Evolutionary conservation across 2,888 invertebrate genomes (phyloP), one percentile per base, ranked within the genome.

Genomic region (Sinhomidia bicolor): DNA sequence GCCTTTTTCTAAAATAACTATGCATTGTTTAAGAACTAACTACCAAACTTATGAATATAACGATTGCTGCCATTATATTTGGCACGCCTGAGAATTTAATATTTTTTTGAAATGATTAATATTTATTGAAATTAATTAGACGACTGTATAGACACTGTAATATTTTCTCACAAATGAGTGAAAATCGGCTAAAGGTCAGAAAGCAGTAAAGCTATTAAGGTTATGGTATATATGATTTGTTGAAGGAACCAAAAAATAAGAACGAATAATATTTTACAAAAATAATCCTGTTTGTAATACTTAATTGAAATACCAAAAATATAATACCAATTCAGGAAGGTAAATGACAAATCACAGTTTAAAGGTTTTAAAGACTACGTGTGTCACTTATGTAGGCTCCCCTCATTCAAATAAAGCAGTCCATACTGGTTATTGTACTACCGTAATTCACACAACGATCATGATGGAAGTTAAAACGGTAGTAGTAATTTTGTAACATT

Each of bases 161-260:
- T 68, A 68, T 68, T 68, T 68, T 68, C 68, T 68, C 68, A 68
- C 14, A 36, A 68, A 68, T 68, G 36, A 5, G 36, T 68, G 36
- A n/a, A 32, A 26, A 29, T 2, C 12, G 62, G 29, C 14, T 12
- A 17, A n/a, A n/a, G 51, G 17, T 7, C 26, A 60, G 29, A 29
- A 29, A 14, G 62, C n/a, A 26, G 10, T 60, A 12, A n/a, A 7
- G 32, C n/a, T 65, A n/a, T 36, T 9, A 36, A 7, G 20, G 10
- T 29, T 12, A 62, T 12, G 29, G 23, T 10, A 7, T 12, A 12
- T 23, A 6, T 23, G 17, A 23, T 44, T 71, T 14, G 44, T 71
- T 14, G 44, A 71, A 44, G 32, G 44, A 71, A 71, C 71, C 71
- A 71, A 71, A 44, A 54, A 14, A 23, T 71, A 62, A 12, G 41